Percentiles rank a stretch among this genome's conserved stretches.
phyloP scores from a whole-genome alignment of 2,888 invertebrate species.

The Lochmaea capreae region DNA sequence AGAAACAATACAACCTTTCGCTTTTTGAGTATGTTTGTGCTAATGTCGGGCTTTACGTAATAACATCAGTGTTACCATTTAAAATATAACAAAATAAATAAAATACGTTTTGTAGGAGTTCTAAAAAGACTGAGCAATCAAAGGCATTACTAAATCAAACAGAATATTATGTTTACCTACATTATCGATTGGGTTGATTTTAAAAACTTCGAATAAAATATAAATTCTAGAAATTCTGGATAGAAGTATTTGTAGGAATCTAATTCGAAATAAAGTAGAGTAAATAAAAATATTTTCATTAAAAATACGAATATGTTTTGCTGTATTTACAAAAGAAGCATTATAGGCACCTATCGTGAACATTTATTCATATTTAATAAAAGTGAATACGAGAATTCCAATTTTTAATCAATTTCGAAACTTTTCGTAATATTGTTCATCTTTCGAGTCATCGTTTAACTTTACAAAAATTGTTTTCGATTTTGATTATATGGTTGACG shows the following conservation, averaged over 20 bases:
- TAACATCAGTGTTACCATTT: no score
- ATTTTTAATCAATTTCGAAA: no score
- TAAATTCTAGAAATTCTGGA: not conserved
- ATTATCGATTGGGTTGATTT: slow-evolving; percentile 13
- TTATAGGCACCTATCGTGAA: not conserved
- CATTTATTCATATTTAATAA: no score
- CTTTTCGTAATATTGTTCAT: no score
- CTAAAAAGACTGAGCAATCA: not conserved
- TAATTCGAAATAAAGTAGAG: not conserved
- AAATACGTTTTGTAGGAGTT: not conserved
- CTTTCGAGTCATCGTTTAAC: no score
- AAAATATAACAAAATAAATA: not conserved
- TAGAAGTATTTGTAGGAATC: not conserved
- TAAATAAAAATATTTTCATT: not conserved
- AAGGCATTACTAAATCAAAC: slow-evolving; percentile 24
- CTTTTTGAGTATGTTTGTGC: no score
- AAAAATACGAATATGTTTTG: not conserved
- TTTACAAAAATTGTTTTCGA: no score
- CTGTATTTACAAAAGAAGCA: no score
- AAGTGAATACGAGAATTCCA: no score
- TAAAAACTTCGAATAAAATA: not conserved
- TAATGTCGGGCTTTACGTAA: no score
- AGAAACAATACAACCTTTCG: no score
- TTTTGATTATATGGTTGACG: no score
- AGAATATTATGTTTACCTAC: slow-evolving; percentile 14